Conservation (phyloP, 2,797 vertebrate genomes). For the Helicolenus hilgendorfi region DNA sequence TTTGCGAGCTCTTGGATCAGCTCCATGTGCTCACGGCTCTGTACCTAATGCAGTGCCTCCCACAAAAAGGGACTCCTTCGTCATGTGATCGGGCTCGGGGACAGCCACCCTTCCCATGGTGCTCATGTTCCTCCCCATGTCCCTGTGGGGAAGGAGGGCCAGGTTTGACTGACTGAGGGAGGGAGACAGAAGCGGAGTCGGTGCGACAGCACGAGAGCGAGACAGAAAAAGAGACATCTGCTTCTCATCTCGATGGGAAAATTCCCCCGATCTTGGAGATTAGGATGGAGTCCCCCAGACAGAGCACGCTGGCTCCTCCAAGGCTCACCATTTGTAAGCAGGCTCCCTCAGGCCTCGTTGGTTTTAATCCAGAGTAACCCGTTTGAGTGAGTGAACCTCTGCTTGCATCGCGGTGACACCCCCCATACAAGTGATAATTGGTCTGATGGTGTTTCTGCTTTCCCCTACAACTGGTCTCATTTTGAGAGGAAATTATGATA, state of each 20-base stretch:
- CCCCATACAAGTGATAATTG: neutral
- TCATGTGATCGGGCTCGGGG: conserved; percentile 83
- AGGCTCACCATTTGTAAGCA: conserved; percentile 75
- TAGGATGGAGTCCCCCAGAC: conserved; percentile 84
- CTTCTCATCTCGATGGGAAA: conserved; percentile 93
- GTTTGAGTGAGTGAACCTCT: conserved; percentile 50
- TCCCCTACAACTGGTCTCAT: neutral
- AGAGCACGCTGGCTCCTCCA: conserved; percentile 77
- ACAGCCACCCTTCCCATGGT: conserved; percentile 91
- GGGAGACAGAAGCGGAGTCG: conserved; percentile 65
- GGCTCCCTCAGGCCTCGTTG: conserved; percentile 74
- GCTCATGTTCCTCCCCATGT: conserved; percentile 86
- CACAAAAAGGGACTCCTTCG: conserved; percentile 65
- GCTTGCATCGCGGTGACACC: conserved; percentile 17
- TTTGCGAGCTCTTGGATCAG: conserved; percentile 83
- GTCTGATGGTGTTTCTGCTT: neutral
- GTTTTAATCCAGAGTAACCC: conserved; percentile 68
- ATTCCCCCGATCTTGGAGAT: conserved; percentile 88
- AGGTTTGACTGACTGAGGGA: conserved; percentile 73
- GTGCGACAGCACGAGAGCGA: conserved; percentile 68
- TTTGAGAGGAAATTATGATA: neutral
- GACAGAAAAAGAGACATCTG: conserved; percentile 89
- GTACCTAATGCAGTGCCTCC: conserved; percentile 85
- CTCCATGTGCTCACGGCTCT: conserved; percentile 82
- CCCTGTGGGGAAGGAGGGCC: conserved; percentile 70